These are phyloP conservation scores for Forbesichthys papilliferus DNA, from an alignment of 2,113 vertebrate genomes.

Conservation along the genomic window DNA sequence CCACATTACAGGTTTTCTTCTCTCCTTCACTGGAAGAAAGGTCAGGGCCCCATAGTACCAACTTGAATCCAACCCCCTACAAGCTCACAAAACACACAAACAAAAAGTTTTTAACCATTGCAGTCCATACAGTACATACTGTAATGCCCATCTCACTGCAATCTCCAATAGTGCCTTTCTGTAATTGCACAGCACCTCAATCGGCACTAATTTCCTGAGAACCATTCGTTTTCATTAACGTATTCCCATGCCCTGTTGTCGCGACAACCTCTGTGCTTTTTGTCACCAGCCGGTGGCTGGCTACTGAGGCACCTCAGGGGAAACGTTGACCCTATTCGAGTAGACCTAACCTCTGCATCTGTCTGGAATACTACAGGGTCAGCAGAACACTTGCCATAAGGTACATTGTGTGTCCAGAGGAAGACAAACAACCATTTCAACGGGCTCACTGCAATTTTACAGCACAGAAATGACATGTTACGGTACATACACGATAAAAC, in stretches of 20 bases:
- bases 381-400: slow-evolving; percentile 57
- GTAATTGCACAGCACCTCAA: too few species aligned
- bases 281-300: slow-evolving; percentile 37
- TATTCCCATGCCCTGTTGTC: too few species aligned
- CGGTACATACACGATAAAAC: too few species aligned
- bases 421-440: slow-evolving; percentile 48
- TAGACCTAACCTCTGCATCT: slow-evolving; percentile 58
- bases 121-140: background rate
- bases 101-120: background rate
- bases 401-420: slow-evolving; percentile 41
- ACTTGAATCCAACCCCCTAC: slow-evolving; percentile 17
- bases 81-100: slow-evolving; percentile 9
- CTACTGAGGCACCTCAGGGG: slow-evolving; percentile 63
- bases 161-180: too few species aligned
- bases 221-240: too few species aligned
- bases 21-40: slow-evolving; percentile 63
- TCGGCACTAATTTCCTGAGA: too few species aligned
- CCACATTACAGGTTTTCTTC: slow-evolving; percentile 54
- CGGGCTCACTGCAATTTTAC: slow-evolving; percentile 1
- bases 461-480: background rate
- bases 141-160: too few species aligned
- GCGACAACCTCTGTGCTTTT: background rate
- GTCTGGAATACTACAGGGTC: slow-evolving; percentile 56
- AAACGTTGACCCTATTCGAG: slow-evolving; percentile 71
- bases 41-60: slow-evolving; percentile 58